A percentile compares a stretch with the other conserved stretches of the same genome.
Evolutionary conservation across 2,888 invertebrate genomes (phyloP).

Genomic region (Eilema sororculum): DNA sequence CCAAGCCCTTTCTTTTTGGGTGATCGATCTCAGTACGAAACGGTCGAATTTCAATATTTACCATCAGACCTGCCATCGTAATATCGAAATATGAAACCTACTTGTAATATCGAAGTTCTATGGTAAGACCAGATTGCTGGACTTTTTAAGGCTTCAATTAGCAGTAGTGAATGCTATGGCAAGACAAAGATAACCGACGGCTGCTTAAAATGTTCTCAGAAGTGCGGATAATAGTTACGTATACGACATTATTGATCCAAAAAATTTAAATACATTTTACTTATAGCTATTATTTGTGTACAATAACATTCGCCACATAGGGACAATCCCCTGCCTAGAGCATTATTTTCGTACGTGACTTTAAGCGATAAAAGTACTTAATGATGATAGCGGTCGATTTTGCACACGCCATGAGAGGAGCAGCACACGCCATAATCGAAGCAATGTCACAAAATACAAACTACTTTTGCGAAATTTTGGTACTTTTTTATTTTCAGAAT

Average conservation of each 20-base stretch:
- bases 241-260: not conserved
- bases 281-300: slow-evolving; percentile 1
- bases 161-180: too few species aligned
- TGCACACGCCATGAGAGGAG: slow-evolving; percentile 17
- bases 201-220: not conserved
- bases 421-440: slow-evolving; percentile 17
- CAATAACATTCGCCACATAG: not conserved
- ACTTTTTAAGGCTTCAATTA: too few species aligned
- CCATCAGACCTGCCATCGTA: too few species aligned
- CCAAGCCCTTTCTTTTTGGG: too few species aligned
- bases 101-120: too few species aligned
- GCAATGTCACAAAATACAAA: slow-evolving; percentile 8
- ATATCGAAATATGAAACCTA: too few species aligned
- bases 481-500: not conserved
- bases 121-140: too few species aligned
- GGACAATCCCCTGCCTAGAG: slow-evolving; percentile 14
- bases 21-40: too few species aligned
- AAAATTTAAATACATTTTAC: not conserved
- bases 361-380: slow-evolving; percentile 32
- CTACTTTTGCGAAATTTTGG: slow-evolving; percentile 10
- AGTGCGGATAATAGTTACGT: not conserved
- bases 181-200: too few species aligned
- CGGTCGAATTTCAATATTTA: too few species aligned
- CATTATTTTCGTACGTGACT: slow-evolving; percentile 42
- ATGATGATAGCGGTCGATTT: slow-evolving; percentile 23